phyloP scores from a whole-genome alignment of 2,888 invertebrate species.

The Epistrophe grossulariae region DNA sequence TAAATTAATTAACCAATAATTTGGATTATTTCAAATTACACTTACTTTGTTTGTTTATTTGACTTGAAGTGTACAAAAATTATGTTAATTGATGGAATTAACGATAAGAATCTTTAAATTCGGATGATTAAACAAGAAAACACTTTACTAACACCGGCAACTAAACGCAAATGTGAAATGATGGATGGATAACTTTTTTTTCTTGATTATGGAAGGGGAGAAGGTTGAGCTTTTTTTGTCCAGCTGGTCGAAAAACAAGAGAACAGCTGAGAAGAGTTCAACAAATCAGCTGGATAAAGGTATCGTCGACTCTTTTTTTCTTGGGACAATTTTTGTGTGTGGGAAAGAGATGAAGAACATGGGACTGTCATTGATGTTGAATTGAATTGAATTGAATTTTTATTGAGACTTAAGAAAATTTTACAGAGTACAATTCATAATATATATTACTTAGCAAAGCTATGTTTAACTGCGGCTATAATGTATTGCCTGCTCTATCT shows the following conservation, averaged over 20 bases:
- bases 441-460: too few relatives aligned
- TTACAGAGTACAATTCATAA: too few relatives aligned
- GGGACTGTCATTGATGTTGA: constrained; percentile 38
- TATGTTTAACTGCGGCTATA: too few relatives aligned
- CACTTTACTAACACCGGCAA: constrained; percentile 46
- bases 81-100: neutral
- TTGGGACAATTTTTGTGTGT: neutral
- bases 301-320: constrained; percentile 34
- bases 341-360: neutral
- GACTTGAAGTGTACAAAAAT: neutral
- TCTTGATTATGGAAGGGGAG: neutral
- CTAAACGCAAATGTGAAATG: constrained; percentile 27
- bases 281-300: constrained; percentile 54
- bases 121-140: constrained; percentile 5
- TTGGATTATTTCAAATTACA: neutral
- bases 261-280: constrained; percentile 66
- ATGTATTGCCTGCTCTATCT: too few relatives aligned
- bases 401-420: too few relatives aligned
- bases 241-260: constrained; percentile 67
- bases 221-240: constrained; percentile 38
- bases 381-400: too few relatives aligned
- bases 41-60: neutral
- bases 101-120: neutral
- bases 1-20: neutral
- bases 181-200: neutral